Base-by-base conservation (phyloP, 2,113 vertebrate species). In the Mobula birostris region DNA sequence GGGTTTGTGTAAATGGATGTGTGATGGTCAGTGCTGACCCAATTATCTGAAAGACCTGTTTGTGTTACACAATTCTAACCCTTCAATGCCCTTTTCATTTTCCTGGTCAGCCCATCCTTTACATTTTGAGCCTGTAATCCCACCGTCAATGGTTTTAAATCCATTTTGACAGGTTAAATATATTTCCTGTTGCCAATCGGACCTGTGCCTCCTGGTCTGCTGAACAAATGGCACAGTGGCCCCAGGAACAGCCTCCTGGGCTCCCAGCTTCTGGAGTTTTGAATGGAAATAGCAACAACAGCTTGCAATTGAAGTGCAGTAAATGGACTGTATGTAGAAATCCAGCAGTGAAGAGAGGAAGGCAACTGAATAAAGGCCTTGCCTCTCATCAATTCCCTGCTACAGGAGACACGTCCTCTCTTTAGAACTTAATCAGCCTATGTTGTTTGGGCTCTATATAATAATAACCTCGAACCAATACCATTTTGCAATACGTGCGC, bases 341-440 rank as follows among this genome's bases (percentile, higher is more conserved):
- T 72, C 17, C 36, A 92, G 32, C 90, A 72, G 88, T 7, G 88
- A 70, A 36, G 7, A 24, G 66, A 68, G 88, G 88, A 70, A 70
- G n/a, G 61, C 88, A 91, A n/a, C 61, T 91, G 88, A 88, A n/a
- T 88, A 63, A 88, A 12, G 61, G 85, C 61, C 56, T 61, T 88
- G 58, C n/a, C 85, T 32, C 15, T 66, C 61, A 7, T 88, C 56
- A 68, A 14, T 68, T 91, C n/a, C 63, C 63, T 66, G 63, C 87
- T 21, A 27, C 87, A 91, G 61, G 2, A 91, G 29, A 88, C 11
- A 36, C 29, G 29, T 14, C 32, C 63, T 63, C 21, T 7, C 29
- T 66, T 29, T 83, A 83, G 19, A 40, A 61, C 56, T 87, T 87
- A 87, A 61, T 36, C 63, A 4, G 61, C 68, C 21, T 0, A 56